Percentiles rank a stretch among this genome's conserved stretches.
Evolutionary conservation across 2,113 vertebrate genomes (phyloP).

Genomic region (Peromyscus maniculatus): DNA sequence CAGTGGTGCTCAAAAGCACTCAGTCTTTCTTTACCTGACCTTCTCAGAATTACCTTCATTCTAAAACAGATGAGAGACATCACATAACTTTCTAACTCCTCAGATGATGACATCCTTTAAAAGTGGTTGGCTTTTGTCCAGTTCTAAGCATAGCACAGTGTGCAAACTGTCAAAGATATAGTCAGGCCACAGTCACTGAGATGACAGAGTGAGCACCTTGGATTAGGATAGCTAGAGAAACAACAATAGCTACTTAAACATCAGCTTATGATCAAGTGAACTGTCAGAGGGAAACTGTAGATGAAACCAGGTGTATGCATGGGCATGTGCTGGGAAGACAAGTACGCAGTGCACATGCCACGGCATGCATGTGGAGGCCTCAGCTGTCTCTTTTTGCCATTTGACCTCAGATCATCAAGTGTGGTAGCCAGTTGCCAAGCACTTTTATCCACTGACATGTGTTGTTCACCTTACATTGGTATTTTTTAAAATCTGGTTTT

Average conservation of each 20-base stretch:
- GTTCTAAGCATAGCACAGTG: neutral
- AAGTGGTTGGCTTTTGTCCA: neutral
- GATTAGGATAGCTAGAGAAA: slow-evolving; percentile 8
- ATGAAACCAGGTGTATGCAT: neutral
- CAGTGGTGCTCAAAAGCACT: neutral
- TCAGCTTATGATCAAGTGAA: neutral
- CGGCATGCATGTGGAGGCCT: no score
- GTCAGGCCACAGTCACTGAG: neutral
- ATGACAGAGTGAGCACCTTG: neutral
- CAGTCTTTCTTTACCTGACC: neutral
- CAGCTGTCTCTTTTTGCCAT: neutral
- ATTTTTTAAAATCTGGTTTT: neutral
- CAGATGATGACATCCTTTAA: neutral
- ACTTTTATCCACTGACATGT: neutral
- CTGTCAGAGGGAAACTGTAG: neutral
- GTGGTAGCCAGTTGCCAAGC: neutral
- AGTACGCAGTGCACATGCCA: no score
- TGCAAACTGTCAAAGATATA: neutral
- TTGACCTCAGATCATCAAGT: neutral
- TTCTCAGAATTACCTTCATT: slow-evolving; percentile 8
- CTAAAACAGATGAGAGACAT: slow-evolving; percentile 20
- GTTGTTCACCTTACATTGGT: neutral
- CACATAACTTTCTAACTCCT: neutral
- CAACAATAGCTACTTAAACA: neutral
- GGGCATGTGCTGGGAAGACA: neutral